Percentiles rank a stretch among this genome's conserved stretches.
Conservation (phyloP, 1,140 invertebrate species). For the Zaprionus inermis region DNA sequence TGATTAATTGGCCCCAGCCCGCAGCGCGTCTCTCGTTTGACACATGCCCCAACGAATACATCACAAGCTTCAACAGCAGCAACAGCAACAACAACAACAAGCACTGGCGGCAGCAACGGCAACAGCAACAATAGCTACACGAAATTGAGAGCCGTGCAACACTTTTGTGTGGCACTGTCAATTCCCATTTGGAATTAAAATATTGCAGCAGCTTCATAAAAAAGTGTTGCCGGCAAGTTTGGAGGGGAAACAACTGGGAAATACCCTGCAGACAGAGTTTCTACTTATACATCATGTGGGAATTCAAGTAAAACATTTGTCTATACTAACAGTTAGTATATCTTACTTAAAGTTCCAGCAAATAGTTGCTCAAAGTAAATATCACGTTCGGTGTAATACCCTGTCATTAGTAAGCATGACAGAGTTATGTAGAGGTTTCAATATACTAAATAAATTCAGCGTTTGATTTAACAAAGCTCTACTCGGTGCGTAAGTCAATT, state of each 20-base stretch:
- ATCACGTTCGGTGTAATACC: background rate
- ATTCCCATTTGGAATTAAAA: constrained; percentile 74
- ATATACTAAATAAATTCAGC: background rate
- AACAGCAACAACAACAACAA: constrained; percentile 16
- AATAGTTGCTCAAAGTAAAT: background rate
- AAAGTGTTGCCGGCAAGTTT: background rate
- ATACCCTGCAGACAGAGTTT: background rate
- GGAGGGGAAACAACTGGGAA: background rate
- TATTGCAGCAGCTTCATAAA: constrained; percentile 54
- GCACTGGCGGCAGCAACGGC: background rate
- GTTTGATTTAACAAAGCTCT: constrained; percentile 1
- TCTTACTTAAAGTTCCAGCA: background rate
- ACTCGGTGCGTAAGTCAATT: background rate
- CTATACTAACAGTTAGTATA: background rate
- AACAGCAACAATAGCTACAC: background rate
- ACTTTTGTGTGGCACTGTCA: constrained; percentile 68
- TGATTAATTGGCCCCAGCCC: constrained; percentile 73
- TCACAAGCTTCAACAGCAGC: constrained; percentile 18
- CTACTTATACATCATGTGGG: background rate
- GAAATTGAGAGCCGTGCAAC: constrained; percentile 34
- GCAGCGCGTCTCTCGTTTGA: constrained; percentile 44
- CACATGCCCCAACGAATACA: constrained; percentile 57
- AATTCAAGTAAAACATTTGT: background rate
- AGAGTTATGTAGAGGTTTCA: background rate
- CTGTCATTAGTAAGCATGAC: background rate